Evolutionary conservation across 2,888 invertebrate genomes (phyloP), one percentile per base, ranked within the genome.

Genomic region (Malthinus seriepunctatus): DNA sequence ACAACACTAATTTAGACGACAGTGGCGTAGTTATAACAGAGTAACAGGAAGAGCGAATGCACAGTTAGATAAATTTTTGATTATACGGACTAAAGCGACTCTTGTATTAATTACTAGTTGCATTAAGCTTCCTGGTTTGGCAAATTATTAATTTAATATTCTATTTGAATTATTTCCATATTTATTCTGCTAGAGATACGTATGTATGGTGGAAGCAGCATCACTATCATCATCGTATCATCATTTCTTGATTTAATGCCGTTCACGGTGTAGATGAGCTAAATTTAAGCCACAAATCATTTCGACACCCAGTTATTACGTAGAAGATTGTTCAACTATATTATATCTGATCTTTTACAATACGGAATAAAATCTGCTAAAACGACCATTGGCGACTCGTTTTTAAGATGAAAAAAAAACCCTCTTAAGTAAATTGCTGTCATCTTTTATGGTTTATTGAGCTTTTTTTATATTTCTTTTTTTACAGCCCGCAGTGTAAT

Each of bases 251-350:
- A 42, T 42, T 42, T 42, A 42, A 23, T 42, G 14, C 15, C 14
- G 23, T 42, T 11, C 15, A 11, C 23, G 54, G 10, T 32, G 23
- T 31, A 34, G 44, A 54, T 39, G 35, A 48, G 37, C 47, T 54
- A 47, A 46, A 54, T 47, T 48, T 47, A 14, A 39, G 45, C 67
- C 65, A 72, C 72, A 72, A 73, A 73, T 73, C 73, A 73, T 73
- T 71, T 71, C 70, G 70, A 72, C 72, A 72, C 72, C 70, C 67
- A 62, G 61, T 69, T 67, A 70, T 71, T 72, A 71, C 57, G 52
- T 54, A 39, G 45, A 48, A 61, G 48, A 59, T 63, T 63, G 55
- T 51, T 50, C 51, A 51, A 60, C 60, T 51, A 34, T 47, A n/a
- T n/a, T 51, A 34, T 23, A 52, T 50, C 39, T 45, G 59, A 59